Base-by-base conservation (phyloP, 1,140 invertebrate species). In the Drosophila tropicalis region DNA sequence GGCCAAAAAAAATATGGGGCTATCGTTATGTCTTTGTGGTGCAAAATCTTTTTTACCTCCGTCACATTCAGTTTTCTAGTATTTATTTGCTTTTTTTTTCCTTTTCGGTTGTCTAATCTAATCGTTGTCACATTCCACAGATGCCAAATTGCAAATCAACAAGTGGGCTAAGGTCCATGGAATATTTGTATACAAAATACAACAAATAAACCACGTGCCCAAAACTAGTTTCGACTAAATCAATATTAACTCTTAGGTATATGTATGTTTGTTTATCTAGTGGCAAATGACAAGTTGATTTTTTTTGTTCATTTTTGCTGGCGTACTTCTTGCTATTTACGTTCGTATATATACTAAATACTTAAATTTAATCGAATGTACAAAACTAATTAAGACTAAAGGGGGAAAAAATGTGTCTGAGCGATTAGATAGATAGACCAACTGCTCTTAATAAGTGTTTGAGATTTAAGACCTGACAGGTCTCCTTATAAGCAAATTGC, bases 341-440 rank as follows among this genome's bases (percentile, higher is more conserved):
- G 29, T n/a, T 13, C 25, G 55, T 29, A 29, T 29, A 6, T 29
- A 29, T 29, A 47, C 69, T 39, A 65, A 54, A 36, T 44, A 29
- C 40, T 15, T 51, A 51, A 22, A 51, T 51, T 51, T 51, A 68
- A 57, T 40, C 63, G 40, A 70, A 62, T 73, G 63, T 63, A 76
- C 79, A 54, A 51, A 70, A 73, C 79, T 85, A 86, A 85, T 85
- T 86, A 79, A 67, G 62, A 17, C 62, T 22, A 36, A 36, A 15
- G 64, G 62, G 62, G 67, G 56, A 2, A 19, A 7, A 47, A 17
- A 47, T 47, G 44, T 62, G 72, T 70, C 56, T 68, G 41, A 19
- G 57, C 69, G 83, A 87, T 87, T 86, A 86, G 75, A 85, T 86
- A 72, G 68, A 22, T 19, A 36, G 39, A 12, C 17, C 65, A 29